Conservation (phyloP, 2,888 invertebrate species). For the Apamea sordens region DNA sequence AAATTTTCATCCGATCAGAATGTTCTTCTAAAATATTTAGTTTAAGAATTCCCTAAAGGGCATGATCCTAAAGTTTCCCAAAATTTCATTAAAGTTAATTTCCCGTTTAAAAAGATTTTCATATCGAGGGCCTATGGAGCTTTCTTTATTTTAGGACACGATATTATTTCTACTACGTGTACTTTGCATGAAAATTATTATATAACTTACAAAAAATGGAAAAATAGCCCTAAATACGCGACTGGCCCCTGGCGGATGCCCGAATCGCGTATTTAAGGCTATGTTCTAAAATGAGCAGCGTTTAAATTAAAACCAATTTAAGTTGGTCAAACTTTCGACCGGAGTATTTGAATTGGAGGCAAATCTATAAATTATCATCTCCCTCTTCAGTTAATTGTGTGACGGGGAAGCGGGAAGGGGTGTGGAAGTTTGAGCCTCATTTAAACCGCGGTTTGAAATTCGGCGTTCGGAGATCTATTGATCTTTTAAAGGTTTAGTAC, state of each 20-base stretch:
- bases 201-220: constrained; percentile 13
- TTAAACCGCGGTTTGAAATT: constrained; percentile 43
- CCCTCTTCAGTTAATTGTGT: constrained; percentile 60
- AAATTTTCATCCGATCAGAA: constrained; percentile 58
- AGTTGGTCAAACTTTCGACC: constrained; percentile 53
- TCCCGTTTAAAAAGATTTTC: constrained; percentile 30
- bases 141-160: background rate
- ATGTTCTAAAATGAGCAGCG: constrained; percentile 46
- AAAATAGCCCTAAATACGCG: constrained; percentile 3
- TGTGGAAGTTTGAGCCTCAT: constrained; percentile 54
- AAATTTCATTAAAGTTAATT: constrained; percentile 44
- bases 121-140: background rate
- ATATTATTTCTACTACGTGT: background rate
- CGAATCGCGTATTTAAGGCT: background rate
- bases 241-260: background rate
- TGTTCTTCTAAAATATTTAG: constrained; percentile 59
- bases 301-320: constrained; percentile 59
- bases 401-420: constrained; percentile 27
- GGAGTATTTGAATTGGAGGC: constrained; percentile 57
- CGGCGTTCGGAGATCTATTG: constrained; percentile 43
- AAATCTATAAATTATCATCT: constrained; percentile 67
- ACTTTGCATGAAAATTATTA: constrained; percentile 9
- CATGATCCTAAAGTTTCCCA: constrained; percentile 37
- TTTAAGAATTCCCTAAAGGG: constrained; percentile 43
- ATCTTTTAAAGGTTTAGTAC: constrained; percentile 53